Conservation (phyloP, 2,888 invertebrate species). For the Molorchus minor region DNA sequence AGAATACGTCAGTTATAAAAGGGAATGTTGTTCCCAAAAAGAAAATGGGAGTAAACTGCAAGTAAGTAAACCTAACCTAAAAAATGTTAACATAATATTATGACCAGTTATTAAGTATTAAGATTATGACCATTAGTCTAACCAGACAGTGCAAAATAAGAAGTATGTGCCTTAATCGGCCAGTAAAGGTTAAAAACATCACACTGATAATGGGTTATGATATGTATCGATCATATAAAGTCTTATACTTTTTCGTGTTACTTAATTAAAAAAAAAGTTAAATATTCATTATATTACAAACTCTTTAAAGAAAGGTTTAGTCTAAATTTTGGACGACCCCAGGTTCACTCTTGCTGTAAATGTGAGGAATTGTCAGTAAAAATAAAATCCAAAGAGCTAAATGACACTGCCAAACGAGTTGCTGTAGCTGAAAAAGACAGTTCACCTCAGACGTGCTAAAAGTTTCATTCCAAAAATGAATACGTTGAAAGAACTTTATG, state of each 20-base stretch:
- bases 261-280: no score
- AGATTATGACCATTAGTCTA: no score
- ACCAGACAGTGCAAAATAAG: no score
- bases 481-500: background rate
- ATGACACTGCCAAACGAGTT: slow-evolving; percentile 10
- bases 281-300: background rate
- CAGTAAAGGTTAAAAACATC: no score
- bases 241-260: no score
- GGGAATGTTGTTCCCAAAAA: background rate
- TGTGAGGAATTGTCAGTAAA: slow-evolving; percentile 14
- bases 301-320: background rate
- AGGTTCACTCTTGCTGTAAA: no score
- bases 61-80: background rate
- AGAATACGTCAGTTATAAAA: background rate
- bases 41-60: background rate
- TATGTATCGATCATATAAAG: no score
- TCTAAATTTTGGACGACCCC: background rate
- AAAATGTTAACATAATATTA: no score
- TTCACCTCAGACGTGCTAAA: slow-evolving; percentile 34
- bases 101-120: no score
- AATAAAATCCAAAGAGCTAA: slow-evolving; percentile 17
- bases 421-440: slow-evolving; percentile 11
- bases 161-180: no score
- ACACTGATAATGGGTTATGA: no score
- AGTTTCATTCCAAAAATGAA: slow-evolving; percentile 34